phyloP scores from a whole-genome alignment of 1,140 invertebrate genomes.

The Bombus waltoni region DNA sequence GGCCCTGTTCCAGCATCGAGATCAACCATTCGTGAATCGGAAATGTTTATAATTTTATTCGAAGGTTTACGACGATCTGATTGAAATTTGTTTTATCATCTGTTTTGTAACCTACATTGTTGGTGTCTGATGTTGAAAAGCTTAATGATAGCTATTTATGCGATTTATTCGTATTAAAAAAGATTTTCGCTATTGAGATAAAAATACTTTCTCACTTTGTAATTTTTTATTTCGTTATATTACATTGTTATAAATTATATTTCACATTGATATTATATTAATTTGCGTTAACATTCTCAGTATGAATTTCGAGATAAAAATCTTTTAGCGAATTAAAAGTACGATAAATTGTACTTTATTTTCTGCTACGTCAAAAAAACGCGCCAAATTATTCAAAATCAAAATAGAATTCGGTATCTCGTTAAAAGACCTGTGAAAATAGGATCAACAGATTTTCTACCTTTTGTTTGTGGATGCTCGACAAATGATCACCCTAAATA shows the following conservation, averaged over 20 bases:
- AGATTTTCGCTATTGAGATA: neutral
- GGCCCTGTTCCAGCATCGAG: constrained; percentile 37
- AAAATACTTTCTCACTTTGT: neutral
- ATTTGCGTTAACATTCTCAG: neutral
- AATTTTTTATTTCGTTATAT: neutral
- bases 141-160: neutral
- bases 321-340: neutral
- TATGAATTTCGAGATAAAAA: neutral
- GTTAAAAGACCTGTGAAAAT: neutral
- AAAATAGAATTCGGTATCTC: neutral
- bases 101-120: neutral
- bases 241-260: neutral
- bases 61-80: neutral
- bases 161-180: neutral
- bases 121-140: neutral
- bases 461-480: constrained; percentile 15
- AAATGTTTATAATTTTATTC: constrained; percentile 23
- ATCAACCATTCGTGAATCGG: constrained; percentile 4
- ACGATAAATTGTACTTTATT: neutral
- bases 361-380: neutral
- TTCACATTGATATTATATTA: no score
- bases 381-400: no score
- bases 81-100: neutral
- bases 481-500: constrained; percentile 39
- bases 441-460: neutral